These are phyloP conservation scores for Siniperca knerii DNA, from an alignment of 2,113 vertebrate species.

Conservation along the genomic window DNA sequence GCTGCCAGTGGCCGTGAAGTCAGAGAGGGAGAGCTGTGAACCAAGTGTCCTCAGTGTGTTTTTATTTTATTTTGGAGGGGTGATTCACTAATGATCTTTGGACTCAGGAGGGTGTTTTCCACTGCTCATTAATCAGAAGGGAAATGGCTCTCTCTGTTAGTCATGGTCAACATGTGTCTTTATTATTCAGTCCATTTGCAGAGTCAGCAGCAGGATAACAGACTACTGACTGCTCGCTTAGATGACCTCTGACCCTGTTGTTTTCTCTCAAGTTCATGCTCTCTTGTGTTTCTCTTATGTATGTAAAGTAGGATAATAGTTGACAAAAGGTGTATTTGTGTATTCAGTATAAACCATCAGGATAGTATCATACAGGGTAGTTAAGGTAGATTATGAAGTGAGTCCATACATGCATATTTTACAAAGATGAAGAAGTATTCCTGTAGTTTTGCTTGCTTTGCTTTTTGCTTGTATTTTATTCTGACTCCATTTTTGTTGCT, in stretches of 20 bases:
- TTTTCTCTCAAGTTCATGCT: neutral
- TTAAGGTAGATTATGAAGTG: neutral
- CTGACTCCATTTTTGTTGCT: neutral
- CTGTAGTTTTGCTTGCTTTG: too few relatives aligned
- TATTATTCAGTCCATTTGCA: neutral
- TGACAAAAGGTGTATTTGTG: neutral
- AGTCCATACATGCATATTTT: neutral
- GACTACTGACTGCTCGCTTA: neutral
- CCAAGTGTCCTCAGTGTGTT: neutral
- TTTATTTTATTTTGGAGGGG: neutral
- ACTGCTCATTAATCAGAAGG: slow-evolving; percentile 11
- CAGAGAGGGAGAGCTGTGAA: neutral
- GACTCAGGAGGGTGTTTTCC: slow-evolving; percentile 25
- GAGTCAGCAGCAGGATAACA: slow-evolving; percentile 7
- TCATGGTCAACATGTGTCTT: slow-evolving; percentile 15
- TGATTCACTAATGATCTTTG: slow-evolving; percentile 30
- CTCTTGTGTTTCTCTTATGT: neutral
- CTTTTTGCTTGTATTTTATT: neutral
- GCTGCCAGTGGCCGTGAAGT: neutral
- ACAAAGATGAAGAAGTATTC: too few relatives aligned
- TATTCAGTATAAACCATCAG: neutral
- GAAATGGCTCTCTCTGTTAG: neutral
- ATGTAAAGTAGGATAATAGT: neutral
- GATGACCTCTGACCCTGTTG: neutral
- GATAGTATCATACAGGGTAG: neutral